These are phyloP conservation scores for Allophyes oxyacanthae DNA, from an alignment of 2,888 invertebrate species.

Conservation along the genomic window DNA sequence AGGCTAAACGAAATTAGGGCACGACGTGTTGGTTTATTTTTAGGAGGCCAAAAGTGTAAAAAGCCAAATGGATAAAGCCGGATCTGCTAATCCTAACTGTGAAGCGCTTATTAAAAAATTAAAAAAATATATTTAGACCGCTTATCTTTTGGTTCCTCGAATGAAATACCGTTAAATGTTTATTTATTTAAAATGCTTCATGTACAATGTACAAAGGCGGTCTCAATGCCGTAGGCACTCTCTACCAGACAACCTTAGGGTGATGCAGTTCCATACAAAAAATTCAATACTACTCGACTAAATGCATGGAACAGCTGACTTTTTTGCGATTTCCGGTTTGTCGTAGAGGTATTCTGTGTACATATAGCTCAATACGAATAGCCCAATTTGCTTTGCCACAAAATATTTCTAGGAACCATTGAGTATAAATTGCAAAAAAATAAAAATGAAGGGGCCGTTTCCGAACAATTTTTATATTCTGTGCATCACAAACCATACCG, in stretches of 20 bases:
- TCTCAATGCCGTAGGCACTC: no score
- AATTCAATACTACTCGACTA: no score
- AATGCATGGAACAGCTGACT: no score
- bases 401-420: background rate
- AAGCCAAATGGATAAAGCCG: slow-evolving; percentile 16
- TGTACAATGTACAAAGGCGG: no score
- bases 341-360: no score
- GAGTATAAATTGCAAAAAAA: no score
- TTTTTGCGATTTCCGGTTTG: no score
- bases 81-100: slow-evolving; percentile 6
- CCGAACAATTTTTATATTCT: slow-evolving; percentile 12
- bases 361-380: no score
- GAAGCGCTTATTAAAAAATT: slow-evolving; percentile 27
- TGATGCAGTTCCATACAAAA: no score
- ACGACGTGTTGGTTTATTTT: slow-evolving; percentile 14
- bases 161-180: slow-evolving; percentile 1
- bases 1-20: slow-evolving; percentile 18
- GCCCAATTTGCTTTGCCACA: no score
- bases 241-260: no score
- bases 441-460: background rate
- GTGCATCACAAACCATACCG: slow-evolving; percentile 13
- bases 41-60: slow-evolving; percentile 16
- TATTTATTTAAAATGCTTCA: background rate
- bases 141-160: slow-evolving; percentile 12
- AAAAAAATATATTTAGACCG: slow-evolving; percentile 31